phyloP scores from a whole-genome alignment of 2,888 invertebrate species.

The Limnephilus rhombicus region DNA sequence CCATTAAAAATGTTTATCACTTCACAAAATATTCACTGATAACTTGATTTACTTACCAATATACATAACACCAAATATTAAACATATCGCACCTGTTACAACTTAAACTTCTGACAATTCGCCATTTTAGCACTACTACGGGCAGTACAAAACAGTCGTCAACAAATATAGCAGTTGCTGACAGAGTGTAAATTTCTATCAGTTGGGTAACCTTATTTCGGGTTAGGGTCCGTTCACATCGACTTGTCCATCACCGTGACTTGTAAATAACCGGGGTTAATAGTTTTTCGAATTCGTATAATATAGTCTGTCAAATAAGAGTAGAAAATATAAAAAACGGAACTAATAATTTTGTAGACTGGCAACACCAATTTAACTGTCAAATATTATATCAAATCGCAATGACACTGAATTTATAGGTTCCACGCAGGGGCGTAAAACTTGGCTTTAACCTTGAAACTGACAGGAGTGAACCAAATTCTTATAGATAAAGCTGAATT shows the following conservation, averaged over 20 bases:
- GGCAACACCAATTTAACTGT: too few relatives aligned
- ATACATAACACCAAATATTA: slow-evolving; percentile 56
- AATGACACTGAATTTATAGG: too few relatives aligned
- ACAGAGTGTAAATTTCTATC: slow-evolving; percentile 47
- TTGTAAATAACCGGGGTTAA: not conserved
- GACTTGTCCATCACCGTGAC: not conserved
- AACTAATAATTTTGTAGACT: too few relatives aligned
- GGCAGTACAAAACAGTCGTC: slow-evolving; percentile 37
- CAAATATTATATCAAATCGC: too few relatives aligned
- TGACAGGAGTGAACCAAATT: too few relatives aligned
- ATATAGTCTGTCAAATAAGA: too few relatives aligned
- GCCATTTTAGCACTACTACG: slow-evolving; percentile 61
- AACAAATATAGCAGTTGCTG: slow-evolving; percentile 54
- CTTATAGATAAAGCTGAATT: too few relatives aligned
- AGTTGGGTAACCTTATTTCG: slow-evolving; percentile 41
- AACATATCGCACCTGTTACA: slow-evolving; percentile 64
- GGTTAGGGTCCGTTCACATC: slow-evolving; percentile 24
- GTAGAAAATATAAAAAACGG: too few relatives aligned
- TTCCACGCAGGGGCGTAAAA: too few relatives aligned
- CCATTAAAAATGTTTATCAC: slow-evolving; percentile 14
- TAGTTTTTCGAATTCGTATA: not conserved
- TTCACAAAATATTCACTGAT: slow-evolving; percentile 29
- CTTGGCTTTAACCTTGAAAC: too few relatives aligned
- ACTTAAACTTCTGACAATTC: slow-evolving; percentile 60
- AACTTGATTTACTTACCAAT: slow-evolving; percentile 49